phyloP scores from a whole-genome alignment of 2,888 invertebrate species.

The Rugalucina vietnamica region DNA sequence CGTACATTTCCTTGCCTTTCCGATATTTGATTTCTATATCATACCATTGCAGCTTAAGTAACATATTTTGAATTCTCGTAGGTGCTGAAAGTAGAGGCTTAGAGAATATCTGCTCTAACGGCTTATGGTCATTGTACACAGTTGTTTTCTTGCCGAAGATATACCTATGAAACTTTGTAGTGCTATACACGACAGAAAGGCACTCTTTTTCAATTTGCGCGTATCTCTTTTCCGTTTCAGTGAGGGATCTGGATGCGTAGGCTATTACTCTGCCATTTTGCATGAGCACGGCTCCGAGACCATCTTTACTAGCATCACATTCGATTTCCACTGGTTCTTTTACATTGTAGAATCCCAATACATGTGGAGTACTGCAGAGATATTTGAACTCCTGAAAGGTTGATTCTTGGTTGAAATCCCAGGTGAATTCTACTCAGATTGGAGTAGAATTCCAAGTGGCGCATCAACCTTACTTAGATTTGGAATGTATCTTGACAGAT shows the following conservation, averaged over 20 bases:
- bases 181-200: conserved; percentile 58
- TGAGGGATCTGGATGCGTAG: conserved; percentile 55
- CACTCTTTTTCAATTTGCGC: conserved; percentile 60
- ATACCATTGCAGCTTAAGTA: conserved; percentile 53
- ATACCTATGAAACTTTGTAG: conserved; percentile 57
- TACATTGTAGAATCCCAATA: conserved; percentile 55
- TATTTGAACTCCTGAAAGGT: conserved; percentile 50
- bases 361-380: conserved; percentile 50
- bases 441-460: conserved; percentile 51
- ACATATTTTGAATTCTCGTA: conserved; percentile 39
- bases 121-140: conserved; percentile 60
- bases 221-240: conserved; percentile 57
- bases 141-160: conserved; percentile 54
- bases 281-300: conserved; percentile 59
- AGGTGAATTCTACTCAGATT: conserved; percentile 47
- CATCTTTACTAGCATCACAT: conserved; percentile 60
- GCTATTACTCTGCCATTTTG: conserved; percentile 58
- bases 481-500: conserved; percentile 41
- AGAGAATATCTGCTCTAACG: conserved; percentile 43
- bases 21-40: conserved; percentile 41
- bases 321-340: conserved; percentile 53
- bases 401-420: conserved; percentile 55
- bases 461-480: conserved; percentile 34
- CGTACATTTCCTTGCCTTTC: conserved; percentile 49
- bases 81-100: conserved; percentile 38